A percentile compares a stretch with the other conserved stretches of the same genome.
These are phyloP conservation scores for Chrosomus eos DNA, from an alignment of 2,797 vertebrate genomes.

Conservation along the genomic window DNA sequence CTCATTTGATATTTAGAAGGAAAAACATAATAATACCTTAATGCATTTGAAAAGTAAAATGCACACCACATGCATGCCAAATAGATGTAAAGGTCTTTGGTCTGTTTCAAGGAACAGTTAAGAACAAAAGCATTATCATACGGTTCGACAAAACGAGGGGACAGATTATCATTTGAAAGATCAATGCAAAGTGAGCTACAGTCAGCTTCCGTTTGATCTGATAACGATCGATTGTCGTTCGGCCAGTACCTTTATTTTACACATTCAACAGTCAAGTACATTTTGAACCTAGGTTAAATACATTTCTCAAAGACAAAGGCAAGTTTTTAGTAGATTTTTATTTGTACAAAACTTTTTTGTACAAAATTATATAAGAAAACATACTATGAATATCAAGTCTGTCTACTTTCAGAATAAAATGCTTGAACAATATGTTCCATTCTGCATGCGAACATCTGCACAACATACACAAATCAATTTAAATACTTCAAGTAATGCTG, in stretches of 20 bases:
- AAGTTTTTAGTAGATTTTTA: slow-evolving; percentile 40
- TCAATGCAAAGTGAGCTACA: slow-evolving; percentile 2
- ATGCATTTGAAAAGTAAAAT: not conserved
- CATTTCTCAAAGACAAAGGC: slow-evolving; percentile 20
- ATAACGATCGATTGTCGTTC: not conserved
- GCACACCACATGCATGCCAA: not conserved
- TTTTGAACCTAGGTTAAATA: not conserved
- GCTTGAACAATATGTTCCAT: slow-evolving; percentile 39
- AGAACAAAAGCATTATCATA: slow-evolving; percentile 12
- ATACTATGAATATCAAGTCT: slow-evolving; percentile 31
- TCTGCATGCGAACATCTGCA: slow-evolving; percentile 42
- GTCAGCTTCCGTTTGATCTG: slow-evolving; percentile 4
- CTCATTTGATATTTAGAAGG: too few relatives aligned
- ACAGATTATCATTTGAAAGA: slow-evolving; percentile 25
- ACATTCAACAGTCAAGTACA: not conserved
- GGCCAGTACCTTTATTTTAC: not conserved
- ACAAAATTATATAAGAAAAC: slow-evolving; percentile 43
- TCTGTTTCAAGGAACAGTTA: not conserved
- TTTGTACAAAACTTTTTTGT: slow-evolving; percentile 41
- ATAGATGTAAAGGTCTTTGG: not conserved
- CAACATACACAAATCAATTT: slow-evolving; percentile 50
- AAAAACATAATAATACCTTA: not conserved
- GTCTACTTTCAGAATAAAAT: slow-evolving; percentile 46
- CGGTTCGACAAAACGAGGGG: not conserved
- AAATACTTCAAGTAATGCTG: slow-evolving; percentile 66